A percentile compares a stretch with the other conserved stretches of the same genome.
Conservation (phyloP, 2,888 invertebrate genomes). For the Mythimna vitellina region DNA sequence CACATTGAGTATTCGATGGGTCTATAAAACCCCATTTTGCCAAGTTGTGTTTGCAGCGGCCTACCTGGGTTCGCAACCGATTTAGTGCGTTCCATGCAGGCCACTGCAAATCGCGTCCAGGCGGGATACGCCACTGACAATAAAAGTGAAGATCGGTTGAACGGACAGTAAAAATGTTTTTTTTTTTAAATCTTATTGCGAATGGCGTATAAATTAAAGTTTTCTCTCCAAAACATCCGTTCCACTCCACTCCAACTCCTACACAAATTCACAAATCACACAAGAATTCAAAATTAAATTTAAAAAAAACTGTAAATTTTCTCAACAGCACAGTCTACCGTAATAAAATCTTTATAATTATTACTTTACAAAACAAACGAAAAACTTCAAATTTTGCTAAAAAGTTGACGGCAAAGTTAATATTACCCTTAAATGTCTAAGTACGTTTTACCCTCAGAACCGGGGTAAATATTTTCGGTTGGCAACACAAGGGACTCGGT, state of each 20-base stretch:
- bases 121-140: too few relatives aligned
- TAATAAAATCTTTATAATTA: conserved; percentile 64
- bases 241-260: too few relatives aligned
- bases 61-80: too few relatives aligned
- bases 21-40: too few relatives aligned
- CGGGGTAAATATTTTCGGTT: conserved; percentile 63
- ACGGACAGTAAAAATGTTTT: too few relatives aligned
- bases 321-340: conserved; percentile 20
- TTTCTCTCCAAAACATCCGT: not conserved
- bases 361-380: conserved; percentile 59
- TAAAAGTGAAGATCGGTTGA: too few relatives aligned
- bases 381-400: conserved; percentile 47
- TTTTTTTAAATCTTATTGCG: too few relatives aligned
- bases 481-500: conserved; percentile 46
- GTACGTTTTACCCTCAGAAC: conserved; percentile 41
- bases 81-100: too few relatives aligned
- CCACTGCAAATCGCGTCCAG: too few relatives aligned
- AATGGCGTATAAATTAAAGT: too few relatives aligned
- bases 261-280: conserved; percentile 6
- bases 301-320: conserved; percentile 5
- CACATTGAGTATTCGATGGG: too few relatives aligned
- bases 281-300: conserved; percentile 17
- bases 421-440: conserved; percentile 45
- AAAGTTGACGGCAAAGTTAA: conserved; percentile 53
- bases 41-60: too few relatives aligned